Evolutionary conservation across 2,113 vertebrate genomes (phyloP).

Genomic region (Brachypodius melanocephalos): DNA sequence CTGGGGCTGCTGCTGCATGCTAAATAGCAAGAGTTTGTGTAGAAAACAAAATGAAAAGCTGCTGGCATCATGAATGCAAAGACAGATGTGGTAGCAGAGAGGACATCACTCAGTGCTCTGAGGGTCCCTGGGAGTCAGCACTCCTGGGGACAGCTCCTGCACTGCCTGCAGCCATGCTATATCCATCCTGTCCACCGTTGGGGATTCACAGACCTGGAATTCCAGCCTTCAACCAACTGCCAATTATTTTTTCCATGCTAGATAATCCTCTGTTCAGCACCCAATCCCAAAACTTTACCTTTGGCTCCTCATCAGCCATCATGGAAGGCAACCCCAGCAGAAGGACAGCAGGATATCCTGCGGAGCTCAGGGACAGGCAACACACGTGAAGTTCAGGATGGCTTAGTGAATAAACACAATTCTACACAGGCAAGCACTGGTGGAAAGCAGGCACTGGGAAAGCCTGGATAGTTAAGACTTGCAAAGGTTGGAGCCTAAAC

Average conservation of each 20-base stretch:
- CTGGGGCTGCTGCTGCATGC: neutral
- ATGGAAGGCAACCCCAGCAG: neutral
- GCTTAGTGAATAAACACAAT: neutral
- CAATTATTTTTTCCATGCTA: neutral
- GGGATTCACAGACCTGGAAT: neutral
- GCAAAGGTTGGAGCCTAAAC: rapidly evolving
- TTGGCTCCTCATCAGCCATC: neutral
- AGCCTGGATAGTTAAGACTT: rapidly evolving
- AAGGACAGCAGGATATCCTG: neutral
- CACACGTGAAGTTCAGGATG: rapidly evolving
- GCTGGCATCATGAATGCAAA: neutral
- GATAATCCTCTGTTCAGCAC: neutral
- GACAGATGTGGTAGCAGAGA: neutral
- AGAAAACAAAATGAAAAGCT: neutral
- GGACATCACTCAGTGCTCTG: neutral
- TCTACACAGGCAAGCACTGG: neutral
- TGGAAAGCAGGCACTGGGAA: neutral
- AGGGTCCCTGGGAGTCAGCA: neutral
- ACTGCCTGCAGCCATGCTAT: neutral
- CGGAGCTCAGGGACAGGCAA: neutral
- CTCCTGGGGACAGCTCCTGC: neutral
- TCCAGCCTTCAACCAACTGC: neutral
- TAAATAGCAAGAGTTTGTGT: neutral
- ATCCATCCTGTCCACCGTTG: rapidly evolving
- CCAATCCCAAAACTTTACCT: neutral